Evolutionary conservation across 1,140 invertebrate genomes (phyloP), one percentile per base, ranked within the genome.

Genomic region (Bombus superbus): DNA sequence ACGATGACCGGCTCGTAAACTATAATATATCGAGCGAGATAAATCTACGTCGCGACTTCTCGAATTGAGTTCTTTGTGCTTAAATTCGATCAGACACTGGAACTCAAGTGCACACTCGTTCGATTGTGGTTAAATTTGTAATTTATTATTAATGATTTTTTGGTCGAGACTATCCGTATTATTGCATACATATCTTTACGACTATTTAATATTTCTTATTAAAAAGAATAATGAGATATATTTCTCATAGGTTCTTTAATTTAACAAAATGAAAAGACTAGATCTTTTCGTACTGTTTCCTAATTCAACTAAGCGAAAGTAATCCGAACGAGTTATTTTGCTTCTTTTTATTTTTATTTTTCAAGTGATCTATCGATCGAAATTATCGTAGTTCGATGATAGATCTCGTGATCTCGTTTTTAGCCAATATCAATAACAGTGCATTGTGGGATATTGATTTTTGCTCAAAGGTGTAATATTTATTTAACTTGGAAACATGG

Each of bases 391-490:
- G 0, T 22, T 8, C 0, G 1, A 0, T 53, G 0, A 53, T 53
- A 22, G 1, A 22, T 53, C 18, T 53, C 18, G 0, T 0, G 47
- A 22, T 6, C 0, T 53, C 18, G 0, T 8, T 22, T 22, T 22
- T 53, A 53, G 0, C 0, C 1, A 8, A 53, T 8, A 18, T 0
- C 0, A 22, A 8, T 22, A 22, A 53, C 0, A 44, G 18, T 47
- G 47, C 5, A 47, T 0, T 5, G 47, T 0, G 38, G 32, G 57
- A 80, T 66, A 40, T 85, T 64, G 57, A 66, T 74, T 80, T 84
- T 85, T 80, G 77, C 76, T 80, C 76, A 85, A 85, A 32, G 3
- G n/a, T 28, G 38, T 84, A 86, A 86, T 76, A 72, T 89, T 71
- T 81, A 81, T 88, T 81, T 80, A 42, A 73, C 9, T 11, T 47